These are phyloP conservation scores for Mus spicilegus DNA, from an alignment of 2,113 vertebrate species.

Conservation along the genomic window DNA sequence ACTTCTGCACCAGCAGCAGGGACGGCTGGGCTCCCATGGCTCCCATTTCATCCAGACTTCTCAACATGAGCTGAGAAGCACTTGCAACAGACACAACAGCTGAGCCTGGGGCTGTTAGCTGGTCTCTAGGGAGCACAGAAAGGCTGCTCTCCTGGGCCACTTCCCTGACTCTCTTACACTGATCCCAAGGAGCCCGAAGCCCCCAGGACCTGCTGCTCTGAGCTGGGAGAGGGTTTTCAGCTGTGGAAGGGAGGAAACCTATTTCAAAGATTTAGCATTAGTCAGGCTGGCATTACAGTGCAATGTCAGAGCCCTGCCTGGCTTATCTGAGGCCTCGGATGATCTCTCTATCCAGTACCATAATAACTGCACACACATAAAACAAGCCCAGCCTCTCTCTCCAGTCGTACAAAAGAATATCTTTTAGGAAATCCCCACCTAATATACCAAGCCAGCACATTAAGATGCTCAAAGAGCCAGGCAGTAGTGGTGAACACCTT, in stretches of 20 bases:
- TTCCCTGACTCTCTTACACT: background rate
- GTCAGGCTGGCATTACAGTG: background rate
- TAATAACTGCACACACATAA: background rate
- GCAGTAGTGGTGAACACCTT: too few relatives aligned
- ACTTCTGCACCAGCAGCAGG: too few relatives aligned
- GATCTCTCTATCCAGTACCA: background rate
- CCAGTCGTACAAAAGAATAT: background rate
- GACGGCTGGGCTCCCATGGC: fast-evolving
- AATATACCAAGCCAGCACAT: background rate
- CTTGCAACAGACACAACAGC: background rate
- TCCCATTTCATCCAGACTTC: background rate
- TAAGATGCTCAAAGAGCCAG: background rate
- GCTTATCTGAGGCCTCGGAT: background rate
- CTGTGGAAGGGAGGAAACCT: background rate
- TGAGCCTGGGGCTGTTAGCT: background rate
- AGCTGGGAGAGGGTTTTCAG: background rate
- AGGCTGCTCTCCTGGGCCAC: background rate
- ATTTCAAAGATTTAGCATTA: background rate
- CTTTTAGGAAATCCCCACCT: background rate
- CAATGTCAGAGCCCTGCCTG: background rate
- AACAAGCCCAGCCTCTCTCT: background rate
- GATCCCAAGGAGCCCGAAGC: background rate
- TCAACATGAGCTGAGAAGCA: background rate
- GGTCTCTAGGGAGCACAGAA: background rate
- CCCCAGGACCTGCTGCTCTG: background rate